phyloP scores from a whole-genome alignment of 2,113 vertebrate genomes.

The Protobothrops mucrosquamatus region DNA sequence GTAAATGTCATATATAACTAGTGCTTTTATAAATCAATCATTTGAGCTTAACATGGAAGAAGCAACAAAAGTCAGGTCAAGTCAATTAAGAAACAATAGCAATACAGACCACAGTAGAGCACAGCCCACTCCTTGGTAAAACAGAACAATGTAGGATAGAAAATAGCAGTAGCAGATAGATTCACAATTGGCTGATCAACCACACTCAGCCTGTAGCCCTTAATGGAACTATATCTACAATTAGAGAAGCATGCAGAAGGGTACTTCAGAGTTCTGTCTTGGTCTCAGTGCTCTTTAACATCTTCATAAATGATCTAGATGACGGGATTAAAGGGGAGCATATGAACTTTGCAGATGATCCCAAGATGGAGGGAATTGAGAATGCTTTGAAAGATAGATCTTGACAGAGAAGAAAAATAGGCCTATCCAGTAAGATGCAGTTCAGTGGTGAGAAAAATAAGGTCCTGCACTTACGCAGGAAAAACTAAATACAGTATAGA shows the following conservation, averaged over 20 bases:
- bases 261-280: neutral
- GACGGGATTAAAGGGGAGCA: neutral
- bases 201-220: neutral
- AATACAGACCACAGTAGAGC: neutral
- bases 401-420: neutral
- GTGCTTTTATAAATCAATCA: neutral
- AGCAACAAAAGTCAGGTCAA: neutral
- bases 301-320: neutral
- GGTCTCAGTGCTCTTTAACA: neutral
- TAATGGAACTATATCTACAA: neutral
- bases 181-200: neutral
- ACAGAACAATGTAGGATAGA: neutral
- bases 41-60: neutral
- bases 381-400: neutral
- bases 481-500: neutral
- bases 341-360: neutral
- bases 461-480: neutral
- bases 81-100: neutral
- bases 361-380: neutral
- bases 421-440: neutral
- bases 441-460: neutral
- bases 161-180: neutral
- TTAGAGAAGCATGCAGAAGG: neutral
- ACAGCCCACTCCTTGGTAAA: neutral
- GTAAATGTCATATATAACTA: neutral